Percentiles rank a stretch among this genome's conserved stretches.
phyloP scores from a whole-genome alignment of 92 coral and sea anemone genomes.

The Desmophyllum pertusum region DNA sequence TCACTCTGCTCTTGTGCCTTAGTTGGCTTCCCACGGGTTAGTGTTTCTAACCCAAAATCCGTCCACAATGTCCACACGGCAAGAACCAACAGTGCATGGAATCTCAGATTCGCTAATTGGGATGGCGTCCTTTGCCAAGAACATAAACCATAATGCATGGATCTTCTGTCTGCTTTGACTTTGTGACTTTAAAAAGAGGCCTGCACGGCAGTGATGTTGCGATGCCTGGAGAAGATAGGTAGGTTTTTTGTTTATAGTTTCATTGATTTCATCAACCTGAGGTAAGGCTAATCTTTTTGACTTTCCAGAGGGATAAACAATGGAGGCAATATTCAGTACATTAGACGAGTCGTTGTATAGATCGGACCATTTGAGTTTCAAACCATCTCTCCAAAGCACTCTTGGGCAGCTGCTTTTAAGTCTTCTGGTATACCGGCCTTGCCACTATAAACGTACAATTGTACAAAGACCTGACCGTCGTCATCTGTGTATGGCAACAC shows the following conservation, averaged over 20 bases:
- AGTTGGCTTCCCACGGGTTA: not conserved
- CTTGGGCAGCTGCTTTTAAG: slow-evolving; percentile 15
- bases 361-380: not conserved
- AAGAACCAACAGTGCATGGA: not conserved
- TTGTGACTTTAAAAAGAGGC: slow-evolving; percentile 25
- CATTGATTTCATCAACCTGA: not conserved
- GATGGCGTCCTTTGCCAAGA: slow-evolving; percentile 56
- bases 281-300: not conserved
- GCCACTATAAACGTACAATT: slow-evolving; percentile 16
- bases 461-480: not conserved
- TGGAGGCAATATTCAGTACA: too few relatives aligned
- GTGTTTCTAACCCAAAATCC: slow-evolving; percentile 18
- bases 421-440: slow-evolving; percentile 17
- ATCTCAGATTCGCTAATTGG: slow-evolving; percentile 45
- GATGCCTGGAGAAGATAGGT: not conserved
- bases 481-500: slow-evolving; percentile 30
- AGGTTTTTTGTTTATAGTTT: not conserved
- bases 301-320: too few relatives aligned
- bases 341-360: slow-evolving; percentile 8
- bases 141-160: slow-evolving; percentile 50
- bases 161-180: slow-evolving; percentile 16
- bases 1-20: not conserved
- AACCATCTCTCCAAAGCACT: slow-evolving; percentile 3
- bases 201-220: slow-evolving; percentile 15
- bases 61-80: slow-evolving; percentile 34